Conservation (phyloP, 2,113 vertebrate species). For the Cinclus cinclus region DNA sequence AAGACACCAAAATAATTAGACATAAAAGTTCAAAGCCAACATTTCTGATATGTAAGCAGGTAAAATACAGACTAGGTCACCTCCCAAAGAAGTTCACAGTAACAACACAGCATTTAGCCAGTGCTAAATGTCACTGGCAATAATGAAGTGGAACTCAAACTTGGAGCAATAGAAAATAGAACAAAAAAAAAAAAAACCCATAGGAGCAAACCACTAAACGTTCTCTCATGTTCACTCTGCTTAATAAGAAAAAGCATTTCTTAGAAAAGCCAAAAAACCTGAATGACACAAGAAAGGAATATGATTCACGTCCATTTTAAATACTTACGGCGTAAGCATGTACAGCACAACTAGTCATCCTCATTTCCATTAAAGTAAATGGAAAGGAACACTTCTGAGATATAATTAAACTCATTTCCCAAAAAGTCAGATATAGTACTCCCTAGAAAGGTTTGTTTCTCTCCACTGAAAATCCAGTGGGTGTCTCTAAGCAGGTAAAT, state of each 20-base stretch:
- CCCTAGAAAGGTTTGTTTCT: neutral
- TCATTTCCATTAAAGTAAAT: neutral
- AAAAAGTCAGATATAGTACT: neutral
- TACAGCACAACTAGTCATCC: neutral
- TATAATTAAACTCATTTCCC: neutral
- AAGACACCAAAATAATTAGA: neutral
- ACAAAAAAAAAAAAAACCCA: neutral
- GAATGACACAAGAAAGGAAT: neutral
- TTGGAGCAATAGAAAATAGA: neutral
- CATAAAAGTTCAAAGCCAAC: neutral
- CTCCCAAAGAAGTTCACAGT: neutral
- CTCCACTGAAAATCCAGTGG: neutral
- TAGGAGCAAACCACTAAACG: neutral
- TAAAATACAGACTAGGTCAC: neutral
- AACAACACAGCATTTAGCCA: neutral
- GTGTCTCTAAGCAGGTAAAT: neutral
- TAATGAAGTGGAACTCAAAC: neutral
- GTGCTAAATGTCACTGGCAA: neutral
- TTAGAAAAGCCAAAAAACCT: neutral
- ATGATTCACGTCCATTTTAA: neutral
- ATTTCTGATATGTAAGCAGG: neutral
- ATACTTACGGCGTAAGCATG: neutral
- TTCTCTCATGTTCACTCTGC: neutral
- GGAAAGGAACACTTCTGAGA: neutral
- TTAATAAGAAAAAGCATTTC: neutral